These are phyloP conservation scores for Cacoxenus indagator DNA, from an alignment of 2,888 invertebrate species.

Conservation along the genomic window DNA sequence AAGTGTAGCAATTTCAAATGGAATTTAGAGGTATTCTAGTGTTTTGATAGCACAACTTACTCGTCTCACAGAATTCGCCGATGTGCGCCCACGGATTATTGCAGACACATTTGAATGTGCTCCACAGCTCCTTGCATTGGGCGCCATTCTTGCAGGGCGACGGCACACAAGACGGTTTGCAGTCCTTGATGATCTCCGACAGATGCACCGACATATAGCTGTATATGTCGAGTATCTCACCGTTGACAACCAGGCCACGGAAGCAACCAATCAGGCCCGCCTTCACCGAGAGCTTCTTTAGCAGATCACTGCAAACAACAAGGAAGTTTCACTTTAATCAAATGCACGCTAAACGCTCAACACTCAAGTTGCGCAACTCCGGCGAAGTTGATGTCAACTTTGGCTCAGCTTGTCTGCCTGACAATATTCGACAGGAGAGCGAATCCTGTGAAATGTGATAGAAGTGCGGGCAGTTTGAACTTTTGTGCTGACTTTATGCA, in stretches of 20 bases:
- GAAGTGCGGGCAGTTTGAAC: not conserved
- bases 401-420: no score
- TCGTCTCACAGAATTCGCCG: constrained; percentile 90
- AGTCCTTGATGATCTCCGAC: constrained; percentile 92
- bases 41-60: constrained; percentile 74
- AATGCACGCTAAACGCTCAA: no score
- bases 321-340: constrained; percentile 35
- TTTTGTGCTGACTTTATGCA: constrained; percentile 49
- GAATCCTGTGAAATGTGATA: constrained; percentile 23
- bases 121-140: constrained; percentile 92
- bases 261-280: constrained; percentile 95
- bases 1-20: no score
- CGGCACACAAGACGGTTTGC: constrained; percentile 93
- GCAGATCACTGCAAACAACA: constrained; percentile 76
- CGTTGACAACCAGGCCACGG: constrained; percentile 91
- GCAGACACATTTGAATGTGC: constrained; percentile 92
- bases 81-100: constrained; percentile 93
- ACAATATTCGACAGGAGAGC: not conserved
- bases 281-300: constrained; percentile 85
- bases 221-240: constrained; percentile 90
- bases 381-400: no score
- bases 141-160: constrained; percentile 95
- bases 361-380: no score
- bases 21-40: not conserved
- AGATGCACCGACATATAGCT: constrained; percentile 93